Percentiles rank a stretch among this genome's conserved stretches.
phyloP scores from a whole-genome alignment of 1,140 invertebrate genomes.

The Bombus pascuorum region DNA sequence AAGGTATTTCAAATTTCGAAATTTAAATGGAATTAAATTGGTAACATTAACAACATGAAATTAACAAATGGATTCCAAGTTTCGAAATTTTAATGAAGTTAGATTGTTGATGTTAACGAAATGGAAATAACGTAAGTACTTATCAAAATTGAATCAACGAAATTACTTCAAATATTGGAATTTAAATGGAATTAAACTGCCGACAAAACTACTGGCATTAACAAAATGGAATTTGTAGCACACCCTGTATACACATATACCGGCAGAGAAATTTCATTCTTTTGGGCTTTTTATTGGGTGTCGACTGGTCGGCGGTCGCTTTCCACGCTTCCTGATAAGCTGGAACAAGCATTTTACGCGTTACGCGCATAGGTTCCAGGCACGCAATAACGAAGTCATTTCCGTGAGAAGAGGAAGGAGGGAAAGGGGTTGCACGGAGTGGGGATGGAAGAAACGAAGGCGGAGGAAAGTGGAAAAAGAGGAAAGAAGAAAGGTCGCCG shows the following conservation, averaged over 20 bases:
- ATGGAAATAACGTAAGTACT: too few relatives aligned
- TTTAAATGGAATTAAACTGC: too few relatives aligned
- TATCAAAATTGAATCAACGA: too few relatives aligned
- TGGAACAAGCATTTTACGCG: slow-evolving; percentile 16
- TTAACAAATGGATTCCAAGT: too few relatives aligned
- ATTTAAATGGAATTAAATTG: too few relatives aligned
- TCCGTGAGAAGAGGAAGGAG: slow-evolving; percentile 20
- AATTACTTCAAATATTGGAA: too few relatives aligned
- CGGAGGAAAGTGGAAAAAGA: slow-evolving; percentile 23
- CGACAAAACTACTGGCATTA: not conserved
- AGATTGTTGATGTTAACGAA: too few relatives aligned
- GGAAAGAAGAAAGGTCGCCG: slow-evolving; percentile 40
- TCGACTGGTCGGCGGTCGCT: not conserved
- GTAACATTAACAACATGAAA: too few relatives aligned
- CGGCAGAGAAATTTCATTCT: not conserved
- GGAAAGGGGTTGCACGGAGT: not conserved
- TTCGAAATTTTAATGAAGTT: too few relatives aligned
- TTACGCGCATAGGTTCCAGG: slow-evolving; percentile 20
- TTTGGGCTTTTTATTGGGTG: slow-evolving; percentile 5
- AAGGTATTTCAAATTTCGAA: too few relatives aligned
- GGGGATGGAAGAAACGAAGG: not conserved
- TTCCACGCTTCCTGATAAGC: slow-evolving; percentile 40
- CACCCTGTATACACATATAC: not conserved
- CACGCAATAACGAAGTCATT: slow-evolving; percentile 26
- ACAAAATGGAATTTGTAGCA: not conserved